A percentile compares a stretch with the other conserved stretches of the same genome.
Evolutionary conservation across 2,888 invertebrate genomes (phyloP).

Genomic region (Lymantria dispar): DNA sequence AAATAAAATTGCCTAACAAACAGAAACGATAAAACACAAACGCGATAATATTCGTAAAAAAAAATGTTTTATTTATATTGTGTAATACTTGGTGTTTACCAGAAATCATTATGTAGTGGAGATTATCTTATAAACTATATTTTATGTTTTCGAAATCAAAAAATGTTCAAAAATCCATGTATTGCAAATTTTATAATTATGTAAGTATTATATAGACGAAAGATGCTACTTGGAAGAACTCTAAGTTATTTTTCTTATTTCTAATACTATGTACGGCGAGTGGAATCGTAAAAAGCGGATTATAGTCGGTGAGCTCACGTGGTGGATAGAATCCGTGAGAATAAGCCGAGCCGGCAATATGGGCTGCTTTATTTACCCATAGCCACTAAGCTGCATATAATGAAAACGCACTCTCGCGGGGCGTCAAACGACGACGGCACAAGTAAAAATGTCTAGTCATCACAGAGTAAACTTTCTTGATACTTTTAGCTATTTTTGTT

Average conservation of each 20-base stretch:
- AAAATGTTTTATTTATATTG: too few relatives aligned
- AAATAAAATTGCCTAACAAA: too few relatives aligned
- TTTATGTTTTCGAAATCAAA: too few relatives aligned
- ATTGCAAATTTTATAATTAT: too few relatives aligned
- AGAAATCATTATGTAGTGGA: too few relatives aligned
- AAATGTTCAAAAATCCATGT: too few relatives aligned
- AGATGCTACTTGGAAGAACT: conserved; percentile 64
- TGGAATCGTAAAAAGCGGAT: conserved; percentile 81
- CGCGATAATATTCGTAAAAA: too few relatives aligned
- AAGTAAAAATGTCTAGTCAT: conserved; percentile 57
- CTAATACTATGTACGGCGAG: conserved; percentile 73
- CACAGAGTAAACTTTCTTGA: conserved; percentile 38
- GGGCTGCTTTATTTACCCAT: conserved; percentile 76
- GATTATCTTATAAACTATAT: too few relatives aligned
- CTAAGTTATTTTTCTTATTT: conserved; percentile 78
- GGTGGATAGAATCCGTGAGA: conserved; percentile 73
- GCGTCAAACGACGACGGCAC: conserved; percentile 64
- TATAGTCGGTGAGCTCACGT: conserved; percentile 66
- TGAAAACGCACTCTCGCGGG: conserved; percentile 80
- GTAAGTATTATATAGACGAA: conserved; percentile 58
- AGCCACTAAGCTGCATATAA: conserved; percentile 81
- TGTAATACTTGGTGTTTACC: too few relatives aligned
- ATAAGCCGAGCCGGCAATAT: conserved; percentile 76
- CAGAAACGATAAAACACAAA: too few relatives aligned
- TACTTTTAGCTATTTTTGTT: conserved; percentile 31